Evolutionary conservation across 2,797 vertebrate species (phyloP).

Genomic region (Cirrhinus mrigala): DNA sequence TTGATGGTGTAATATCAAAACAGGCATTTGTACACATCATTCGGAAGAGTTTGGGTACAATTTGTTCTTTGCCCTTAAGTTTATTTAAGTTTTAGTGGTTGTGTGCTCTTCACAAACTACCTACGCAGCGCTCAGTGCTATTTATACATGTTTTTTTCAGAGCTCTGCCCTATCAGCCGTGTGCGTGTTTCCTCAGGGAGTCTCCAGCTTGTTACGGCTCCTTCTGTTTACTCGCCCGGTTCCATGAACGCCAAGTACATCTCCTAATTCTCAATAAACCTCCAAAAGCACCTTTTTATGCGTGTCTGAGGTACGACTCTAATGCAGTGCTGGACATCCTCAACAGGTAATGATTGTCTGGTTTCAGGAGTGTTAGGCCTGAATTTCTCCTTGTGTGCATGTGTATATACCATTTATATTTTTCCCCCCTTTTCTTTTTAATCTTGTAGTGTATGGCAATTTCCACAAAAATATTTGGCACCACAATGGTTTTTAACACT

Average conservation of each 20-base stretch:
- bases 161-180: conserved; percentile 40
- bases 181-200: conserved; percentile 51
- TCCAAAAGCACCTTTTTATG: conserved; percentile 57
- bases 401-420: not conserved
- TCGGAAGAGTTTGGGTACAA: not conserved
- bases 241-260: conserved; percentile 56
- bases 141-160: conserved; percentile 42
- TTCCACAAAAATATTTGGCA: too few species aligned
- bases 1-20: conserved; percentile 18
- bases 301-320: conserved; percentile 59
- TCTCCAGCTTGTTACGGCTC: conserved; percentile 55
- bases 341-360: conserved; percentile 54
- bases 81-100: conserved; percentile 40
- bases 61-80: conserved; percentile 16
- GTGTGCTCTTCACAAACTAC: conserved; percentile 26
- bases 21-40: conserved; percentile 36
- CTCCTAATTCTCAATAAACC: conserved; percentile 44
- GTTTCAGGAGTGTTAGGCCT: conserved; percentile 8
- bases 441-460: too few species aligned
- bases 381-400: not conserved
- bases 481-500: not conserved
- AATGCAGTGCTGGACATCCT: conserved; percentile 50
- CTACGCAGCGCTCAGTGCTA: conserved; percentile 31
- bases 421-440: too few species aligned
- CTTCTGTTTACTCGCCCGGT: conserved; percentile 55